Conservation (phyloP, 2,113 vertebrate species). For the Corythoichthys haematopterus region DNA sequence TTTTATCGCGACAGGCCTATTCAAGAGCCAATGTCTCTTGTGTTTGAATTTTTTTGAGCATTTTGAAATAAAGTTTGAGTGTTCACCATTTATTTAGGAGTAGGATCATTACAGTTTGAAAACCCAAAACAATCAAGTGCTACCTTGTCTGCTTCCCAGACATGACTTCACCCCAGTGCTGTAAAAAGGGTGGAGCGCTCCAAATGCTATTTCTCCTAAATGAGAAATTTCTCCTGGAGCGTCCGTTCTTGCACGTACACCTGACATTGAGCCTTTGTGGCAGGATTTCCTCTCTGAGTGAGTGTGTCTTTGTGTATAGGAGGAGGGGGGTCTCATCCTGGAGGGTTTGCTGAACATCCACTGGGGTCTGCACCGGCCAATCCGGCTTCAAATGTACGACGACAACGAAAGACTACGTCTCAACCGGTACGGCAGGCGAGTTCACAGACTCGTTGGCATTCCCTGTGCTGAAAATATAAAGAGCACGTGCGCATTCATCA, state of each 20-base stretch:
- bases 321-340: slow-evolving; percentile 84
- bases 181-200: slow-evolving; percentile 18
- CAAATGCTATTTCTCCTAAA: slow-evolving; percentile 36
- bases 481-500: not conserved
- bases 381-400: slow-evolving; percentile 95
- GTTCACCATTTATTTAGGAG: no score
- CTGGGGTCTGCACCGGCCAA: slow-evolving; percentile 90
- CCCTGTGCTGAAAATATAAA: slow-evolving; percentile 1
- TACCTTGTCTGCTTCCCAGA: slow-evolving; percentile 29
- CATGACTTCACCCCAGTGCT: slow-evolving; percentile 47
- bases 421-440: slow-evolving; percentile 39
- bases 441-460: not conserved
- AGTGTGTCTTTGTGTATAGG: slow-evolving; percentile 64
- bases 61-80: no score
- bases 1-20: no score
- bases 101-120: no score
- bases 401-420: slow-evolving; percentile 83
- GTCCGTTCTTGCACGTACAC: slow-evolving; percentile 69
- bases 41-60: no score
- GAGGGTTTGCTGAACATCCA: slow-evolving; percentile 95
- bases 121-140: slow-evolving; percentile 34
- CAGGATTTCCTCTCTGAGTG: slow-evolving; percentile 68
- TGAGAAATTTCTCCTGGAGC: slow-evolving; percentile 22
- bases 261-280: slow-evolving; percentile 48
- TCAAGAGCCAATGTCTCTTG: no score